Evolutionary conservation across 2,888 invertebrate genomes (phyloP).

Genomic region (Pammene aurita): DNA sequence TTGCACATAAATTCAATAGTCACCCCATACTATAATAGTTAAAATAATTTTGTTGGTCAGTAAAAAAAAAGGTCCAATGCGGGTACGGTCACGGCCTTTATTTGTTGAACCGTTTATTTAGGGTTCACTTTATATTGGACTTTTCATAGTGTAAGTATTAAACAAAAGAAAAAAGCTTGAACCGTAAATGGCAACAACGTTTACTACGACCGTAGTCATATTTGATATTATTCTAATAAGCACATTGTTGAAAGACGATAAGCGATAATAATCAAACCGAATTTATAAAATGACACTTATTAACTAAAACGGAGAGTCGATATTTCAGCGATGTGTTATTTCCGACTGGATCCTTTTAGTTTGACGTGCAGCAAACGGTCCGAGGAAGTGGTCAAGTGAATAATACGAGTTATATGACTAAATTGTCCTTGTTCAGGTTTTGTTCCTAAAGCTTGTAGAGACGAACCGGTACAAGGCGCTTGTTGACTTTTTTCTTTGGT

Average conservation of each 20-base stretch:
- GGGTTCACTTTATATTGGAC: too few relatives aligned
- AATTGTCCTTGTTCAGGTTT: slow-evolving; percentile 57
- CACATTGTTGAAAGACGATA: background rate
- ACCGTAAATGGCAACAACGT: too few relatives aligned
- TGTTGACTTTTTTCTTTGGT: too few relatives aligned
- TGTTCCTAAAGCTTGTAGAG: background rate
- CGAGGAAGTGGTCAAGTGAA: slow-evolving; percentile 69
- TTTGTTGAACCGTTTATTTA: too few relatives aligned
- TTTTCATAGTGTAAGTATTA: too few relatives aligned
- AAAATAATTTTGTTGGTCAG: too few relatives aligned
- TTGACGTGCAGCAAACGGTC: slow-evolving; percentile 1
- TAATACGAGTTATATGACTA: slow-evolving; percentile 52
- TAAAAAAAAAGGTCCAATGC: slow-evolving; percentile 18
- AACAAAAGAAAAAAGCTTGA: too few relatives aligned
- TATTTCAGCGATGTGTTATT: background rate
- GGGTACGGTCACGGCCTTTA: background rate
- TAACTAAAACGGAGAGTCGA: background rate
- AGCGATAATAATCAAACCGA: background rate
- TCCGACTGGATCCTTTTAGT: background rate
- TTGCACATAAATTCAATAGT: slow-evolving; percentile 16
- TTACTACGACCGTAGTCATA: background rate
- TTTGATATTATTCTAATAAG: background rate
- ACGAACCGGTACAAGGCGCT: background rate
- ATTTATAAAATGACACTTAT: background rate
- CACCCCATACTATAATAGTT: slow-evolving; percentile 8